Base-by-base conservation (phyloP, 2,888 invertebrate genomes). In the Coelinius sp. region DNA sequence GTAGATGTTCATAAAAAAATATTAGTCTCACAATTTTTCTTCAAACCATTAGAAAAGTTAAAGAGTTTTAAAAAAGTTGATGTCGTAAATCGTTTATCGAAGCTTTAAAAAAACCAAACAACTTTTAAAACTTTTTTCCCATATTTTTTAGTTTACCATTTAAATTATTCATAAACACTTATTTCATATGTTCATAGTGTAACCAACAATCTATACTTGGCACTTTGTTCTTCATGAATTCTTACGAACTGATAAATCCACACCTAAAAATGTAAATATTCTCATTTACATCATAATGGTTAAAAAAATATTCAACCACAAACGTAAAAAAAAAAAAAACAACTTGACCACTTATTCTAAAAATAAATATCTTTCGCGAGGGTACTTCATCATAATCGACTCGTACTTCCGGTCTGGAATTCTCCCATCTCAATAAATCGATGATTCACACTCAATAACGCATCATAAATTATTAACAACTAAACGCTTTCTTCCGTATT, bases 311-410 rank as follows among this genome's bases (percentile, higher is more conserved):
- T 52, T 24, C 2, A 52, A 20, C 12, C n/a, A n/a, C n/a, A n/a
- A n/a, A n/a, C n/a, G n/a, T n/a, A n/a, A n/a, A n/a, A n/a, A n/a
- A n/a, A n/a, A n/a, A 10, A 22, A 22, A 22, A 52, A 25, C 8
- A 10, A 25, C 24, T 24, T 0, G 24, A 20, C 12, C n/a, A 27
- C 12, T 25, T 56, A 27, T 38, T 8, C 22, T 24, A 7, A 5
- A 10, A 63, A 63, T 63, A 63, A 63, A 38, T 63, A 41, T 63
- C 24, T 2, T 17, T 41, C 56, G 77, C 82, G 85, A 84, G 86
- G 83, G 83, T 80, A 80, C 78, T 86, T 81, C 76, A 82, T 86
- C 83, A 84, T 81, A 82, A 77, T 77, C 80, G 78, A 78, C 78
- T 76, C 78, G 78, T 73, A 80, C 82, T 83, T 86, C 85, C 86